Evolutionary conservation across 2,797 vertebrate species (phyloP).

Genomic region (Acanthopagrus latus): DNA sequence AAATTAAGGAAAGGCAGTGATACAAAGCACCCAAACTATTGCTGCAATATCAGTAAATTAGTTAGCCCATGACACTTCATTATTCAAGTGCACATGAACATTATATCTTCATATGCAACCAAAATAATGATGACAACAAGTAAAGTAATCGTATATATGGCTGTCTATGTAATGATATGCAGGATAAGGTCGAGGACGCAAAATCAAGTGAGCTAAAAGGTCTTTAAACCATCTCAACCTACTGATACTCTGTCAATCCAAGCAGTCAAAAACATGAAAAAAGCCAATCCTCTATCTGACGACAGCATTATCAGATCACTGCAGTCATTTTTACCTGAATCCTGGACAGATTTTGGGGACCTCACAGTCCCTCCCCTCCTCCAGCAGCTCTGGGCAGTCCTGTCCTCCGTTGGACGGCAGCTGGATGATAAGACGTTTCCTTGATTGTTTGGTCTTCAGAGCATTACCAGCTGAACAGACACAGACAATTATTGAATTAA

Average conservation of each 20-base stretch:
- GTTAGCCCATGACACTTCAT: neutral
- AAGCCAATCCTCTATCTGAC: neutral
- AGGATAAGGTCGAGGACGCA: neutral
- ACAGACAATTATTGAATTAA: slow-evolving; percentile 36
- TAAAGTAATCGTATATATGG: neutral
- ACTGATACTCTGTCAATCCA: neutral
- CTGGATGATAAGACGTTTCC: slow-evolving; percentile 92
- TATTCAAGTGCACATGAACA: neutral
- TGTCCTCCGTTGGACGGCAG: slow-evolving; percentile 92
- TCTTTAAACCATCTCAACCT: neutral
- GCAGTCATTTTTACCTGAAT: slow-evolving; percentile 87
- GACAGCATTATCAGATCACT: neutral
- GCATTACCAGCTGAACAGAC: slow-evolving; percentile 71
- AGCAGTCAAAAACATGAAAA: neutral
- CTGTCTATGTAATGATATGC: neutral
- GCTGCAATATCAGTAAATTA: neutral
- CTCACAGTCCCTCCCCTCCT: slow-evolving; percentile 93
- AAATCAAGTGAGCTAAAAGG: neutral
- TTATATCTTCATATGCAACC: neutral
- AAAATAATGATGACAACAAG: neutral
- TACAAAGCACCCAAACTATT: neutral
- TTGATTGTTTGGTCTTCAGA: slow-evolving; percentile 88
- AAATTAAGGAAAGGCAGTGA: neutral
- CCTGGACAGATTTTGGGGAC: slow-evolving; percentile 86
- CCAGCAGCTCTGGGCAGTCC: slow-evolving; percentile 92